A percentile compares a stretch with the other conserved stretches of the same genome.
phyloP scores from a whole-genome alignment of 2,113 vertebrate species.

The Scomber japonicus region DNA sequence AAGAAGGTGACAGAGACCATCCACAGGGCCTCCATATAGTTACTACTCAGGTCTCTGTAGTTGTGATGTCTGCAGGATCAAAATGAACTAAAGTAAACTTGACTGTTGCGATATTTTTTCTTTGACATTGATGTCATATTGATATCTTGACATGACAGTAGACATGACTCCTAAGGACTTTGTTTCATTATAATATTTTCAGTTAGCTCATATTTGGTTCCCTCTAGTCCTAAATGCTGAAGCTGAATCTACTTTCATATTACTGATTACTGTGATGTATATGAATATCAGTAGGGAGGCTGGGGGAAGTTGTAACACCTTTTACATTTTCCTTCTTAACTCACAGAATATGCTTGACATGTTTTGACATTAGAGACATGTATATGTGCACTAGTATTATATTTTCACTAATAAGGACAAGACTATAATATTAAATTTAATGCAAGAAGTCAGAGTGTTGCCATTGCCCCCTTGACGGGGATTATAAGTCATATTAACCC shows the following conservation, averaged over 20 bases:
- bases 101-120: background rate
- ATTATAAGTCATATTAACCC: too few species aligned
- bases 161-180: background rate
- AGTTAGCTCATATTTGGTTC: background rate
- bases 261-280: background rate
- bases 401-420: too few species aligned
- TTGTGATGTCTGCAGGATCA: conserved; percentile 91
- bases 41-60: conserved; percentile 96
- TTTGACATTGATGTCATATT: background rate
- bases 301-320: too few species aligned
- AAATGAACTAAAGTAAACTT: background rate
- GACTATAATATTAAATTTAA: too few species aligned
- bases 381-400: too few species aligned
- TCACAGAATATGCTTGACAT: too few species aligned
- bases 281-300: too few species aligned
- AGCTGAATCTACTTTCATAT: background rate
- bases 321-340: too few species aligned
- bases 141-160: background rate
- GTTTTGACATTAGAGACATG: too few species aligned
- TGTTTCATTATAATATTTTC: background rate
- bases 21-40: conserved; percentile 98
- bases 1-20: conserved; percentile 97
- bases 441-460: too few species aligned
- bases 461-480: too few species aligned
- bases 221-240: background rate